These are phyloP conservation scores for Amblyraja radiata DNA, from an alignment of 2,797 vertebrate genomes.

Conservation along the genomic window DNA sequence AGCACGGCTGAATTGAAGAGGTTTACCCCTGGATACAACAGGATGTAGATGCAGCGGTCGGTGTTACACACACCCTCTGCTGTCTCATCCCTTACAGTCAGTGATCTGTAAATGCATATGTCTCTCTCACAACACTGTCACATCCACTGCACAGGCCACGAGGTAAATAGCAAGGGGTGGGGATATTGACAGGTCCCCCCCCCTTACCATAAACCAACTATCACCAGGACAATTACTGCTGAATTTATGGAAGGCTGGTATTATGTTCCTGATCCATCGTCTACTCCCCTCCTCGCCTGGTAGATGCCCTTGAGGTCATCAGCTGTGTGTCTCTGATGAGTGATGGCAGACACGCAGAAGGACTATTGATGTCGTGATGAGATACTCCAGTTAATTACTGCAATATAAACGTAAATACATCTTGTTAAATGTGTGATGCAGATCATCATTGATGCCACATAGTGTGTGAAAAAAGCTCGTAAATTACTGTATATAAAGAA, in stretches of 20 bases:
- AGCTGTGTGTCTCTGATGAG: background rate
- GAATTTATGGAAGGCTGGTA: background rate
- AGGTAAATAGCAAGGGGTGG: background rate
- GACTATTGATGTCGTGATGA: background rate
- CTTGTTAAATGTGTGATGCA: background rate
- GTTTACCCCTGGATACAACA: background rate
- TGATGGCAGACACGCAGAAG: background rate
- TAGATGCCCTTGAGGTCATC: background rate
- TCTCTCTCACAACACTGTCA: background rate
- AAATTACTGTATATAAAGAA: background rate
- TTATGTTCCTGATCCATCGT: background rate
- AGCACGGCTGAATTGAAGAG: background rate
- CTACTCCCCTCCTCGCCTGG: background rate
- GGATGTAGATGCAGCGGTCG: background rate
- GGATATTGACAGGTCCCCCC: background rate
- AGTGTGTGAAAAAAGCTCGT: background rate
- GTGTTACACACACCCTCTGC: background rate
- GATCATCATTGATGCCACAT: background rate
- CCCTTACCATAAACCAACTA: background rate
- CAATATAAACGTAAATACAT: background rate
- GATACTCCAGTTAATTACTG: background rate
- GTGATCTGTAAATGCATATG: too few relatives aligned
- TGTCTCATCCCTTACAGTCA: background rate
- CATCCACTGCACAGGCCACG: background rate
- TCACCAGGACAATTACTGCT: background rate